Conservation (phyloP, 2,888 invertebrate genomes). For the Tolmerus cingulatus region DNA sequence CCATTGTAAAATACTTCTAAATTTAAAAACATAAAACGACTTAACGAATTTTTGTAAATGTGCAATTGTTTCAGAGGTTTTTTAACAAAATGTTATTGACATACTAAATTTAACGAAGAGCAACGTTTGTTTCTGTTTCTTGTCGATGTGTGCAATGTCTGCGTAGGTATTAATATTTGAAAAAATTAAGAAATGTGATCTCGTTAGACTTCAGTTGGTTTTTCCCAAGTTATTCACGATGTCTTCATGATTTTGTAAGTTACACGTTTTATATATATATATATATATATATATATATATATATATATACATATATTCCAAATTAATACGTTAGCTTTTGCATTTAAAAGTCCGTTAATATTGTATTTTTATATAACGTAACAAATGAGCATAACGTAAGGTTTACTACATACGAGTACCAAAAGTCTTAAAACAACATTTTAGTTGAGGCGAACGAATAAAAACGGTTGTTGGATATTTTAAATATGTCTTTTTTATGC, state of each 20-base stretch:
- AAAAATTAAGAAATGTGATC: slow-evolving; percentile 20
- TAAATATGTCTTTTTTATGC: not conserved
- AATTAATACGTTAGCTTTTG: not conserved
- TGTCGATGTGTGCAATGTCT: slow-evolving; percentile 2
- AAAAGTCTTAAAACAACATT: not conserved
- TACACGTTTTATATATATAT: not conserved
- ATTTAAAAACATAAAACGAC: not conserved
- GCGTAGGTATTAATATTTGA: not conserved
- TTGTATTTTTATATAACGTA: not conserved
- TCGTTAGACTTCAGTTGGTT: not conserved
- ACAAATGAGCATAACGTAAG: not conserved
- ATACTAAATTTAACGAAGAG: not conserved
- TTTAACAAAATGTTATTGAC: not conserved
- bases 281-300: no score
- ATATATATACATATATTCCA: no score
- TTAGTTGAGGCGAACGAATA: not conserved
- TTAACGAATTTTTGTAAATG: not conserved
- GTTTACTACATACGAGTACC: not conserved
- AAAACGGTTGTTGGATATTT: not conserved
- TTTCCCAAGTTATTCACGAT: not conserved
- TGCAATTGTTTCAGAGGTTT: slow-evolving; percentile 3
- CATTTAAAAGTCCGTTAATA: not conserved
- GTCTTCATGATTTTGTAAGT: not conserved
- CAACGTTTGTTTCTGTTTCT: not conserved
- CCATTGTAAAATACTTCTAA: not conserved